Percentiles rank a stretch among this genome's conserved stretches.
These are phyloP conservation scores for Lasioglossum vierecki DNA, from an alignment of 2,888 invertebrate species.

Conservation along the genomic window DNA sequence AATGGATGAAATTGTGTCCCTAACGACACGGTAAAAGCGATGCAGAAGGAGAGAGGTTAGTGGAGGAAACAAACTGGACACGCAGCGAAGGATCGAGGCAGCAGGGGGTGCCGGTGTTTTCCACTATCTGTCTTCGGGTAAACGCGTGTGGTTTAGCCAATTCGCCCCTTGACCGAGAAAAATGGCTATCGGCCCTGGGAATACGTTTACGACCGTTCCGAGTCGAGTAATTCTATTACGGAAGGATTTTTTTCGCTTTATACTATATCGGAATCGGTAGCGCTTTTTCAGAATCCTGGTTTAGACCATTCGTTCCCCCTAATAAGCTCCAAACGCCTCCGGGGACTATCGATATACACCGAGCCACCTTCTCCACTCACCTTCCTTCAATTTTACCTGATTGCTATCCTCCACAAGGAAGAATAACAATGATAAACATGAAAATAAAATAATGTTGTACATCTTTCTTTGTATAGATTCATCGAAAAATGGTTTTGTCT, in stretches of 20 bases:
- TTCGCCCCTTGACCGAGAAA: conserved; percentile 84
- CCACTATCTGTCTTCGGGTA: conserved; percentile 81
- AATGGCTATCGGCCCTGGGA: conserved; percentile 83
- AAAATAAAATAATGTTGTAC: not conserved
- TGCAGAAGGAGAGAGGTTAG: conserved; percentile 36
- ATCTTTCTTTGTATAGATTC: too few relatives aligned
- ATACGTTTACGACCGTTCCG: conserved; percentile 83
- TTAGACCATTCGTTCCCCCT: conserved; percentile 75
- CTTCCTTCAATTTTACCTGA: not conserved
- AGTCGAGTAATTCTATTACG: conserved; percentile 83
- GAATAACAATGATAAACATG: too few relatives aligned
- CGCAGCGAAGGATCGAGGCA: conserved; percentile 44
- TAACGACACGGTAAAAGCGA: not conserved
- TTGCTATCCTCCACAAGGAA: not conserved
- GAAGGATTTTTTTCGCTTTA: conserved; percentile 82
- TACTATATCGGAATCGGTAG: conserved; percentile 76
- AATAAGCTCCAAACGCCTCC: conserved; percentile 74
- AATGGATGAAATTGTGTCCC: not conserved
- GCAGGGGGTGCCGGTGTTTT: conserved; percentile 70
- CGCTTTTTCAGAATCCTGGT: conserved; percentile 64
- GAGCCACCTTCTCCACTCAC: conserved; percentile 1
- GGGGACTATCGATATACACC: conserved; percentile 61
- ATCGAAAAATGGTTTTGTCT: too few relatives aligned
- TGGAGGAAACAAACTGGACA: conserved; percentile 41
- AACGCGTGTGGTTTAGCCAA: conserved; percentile 81